Base-by-base conservation (phyloP, 2,113 vertebrate species). In the Telmatochromis sp. region DNA sequence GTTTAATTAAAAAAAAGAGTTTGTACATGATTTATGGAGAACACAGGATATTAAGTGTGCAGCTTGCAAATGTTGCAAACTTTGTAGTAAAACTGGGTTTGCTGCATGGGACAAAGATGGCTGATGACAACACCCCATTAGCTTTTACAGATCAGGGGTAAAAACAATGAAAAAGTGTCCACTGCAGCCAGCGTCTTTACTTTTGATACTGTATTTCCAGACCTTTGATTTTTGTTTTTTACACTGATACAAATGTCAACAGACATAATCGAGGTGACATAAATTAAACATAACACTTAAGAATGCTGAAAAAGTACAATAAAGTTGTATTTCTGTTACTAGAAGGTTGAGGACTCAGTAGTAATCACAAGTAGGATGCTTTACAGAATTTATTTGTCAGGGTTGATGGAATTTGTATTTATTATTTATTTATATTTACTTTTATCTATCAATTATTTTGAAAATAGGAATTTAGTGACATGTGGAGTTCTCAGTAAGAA, bases 11-110 rank as follows among this genome's bases (percentile, higher is more conserved):
- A 63, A 85, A 85, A 37, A 21, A 23, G 12, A 57, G 5, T 4
- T 60, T 23, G 1, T 6, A 26, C n/a, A 60, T 33, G 60, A 86
- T 92, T 89, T 91, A 91, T 89, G 3, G 17, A 53, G 75, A 87
- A 45, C 5, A 33, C 35, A n/a, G 6, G 78, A 85, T 85, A 86
- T 15, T 47, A 90, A 35, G 85, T 14, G 19, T 65, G 81, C 65
- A 54, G 42, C 51, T 5, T 89, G 79, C 21, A 71, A 65, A 23
- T 37, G 40, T 19, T 82, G 55, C 21, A 60, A 83, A 85, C 42
- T 13, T 23, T 55, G 33, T 21, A 79, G 71, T 85, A 28, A 81
- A 26, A 68, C 53, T 42, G 26, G 81, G 42, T 65, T 40, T 31
- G 10, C 2, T 45, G 17, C 33, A 13, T 3, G 47, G 84, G 60